Percentiles rank a stretch among this genome's conserved stretches.
These are phyloP conservation scores for Poecilia velifera DNA, from an alignment of 2,797 vertebrate genomes.

Conservation along the genomic window DNA sequence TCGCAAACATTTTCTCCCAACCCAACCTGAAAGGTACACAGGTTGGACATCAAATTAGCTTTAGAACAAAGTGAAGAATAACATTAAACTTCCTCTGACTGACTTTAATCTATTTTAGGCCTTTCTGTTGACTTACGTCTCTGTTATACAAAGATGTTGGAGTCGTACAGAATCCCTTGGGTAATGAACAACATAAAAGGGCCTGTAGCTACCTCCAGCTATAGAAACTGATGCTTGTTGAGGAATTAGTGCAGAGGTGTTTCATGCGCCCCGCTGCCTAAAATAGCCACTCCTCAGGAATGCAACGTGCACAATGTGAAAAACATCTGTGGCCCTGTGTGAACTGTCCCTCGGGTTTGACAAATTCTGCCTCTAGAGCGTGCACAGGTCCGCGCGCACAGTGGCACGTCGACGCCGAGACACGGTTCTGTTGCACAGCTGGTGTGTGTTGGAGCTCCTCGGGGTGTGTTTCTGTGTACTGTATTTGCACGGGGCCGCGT, in stretches of 20 bases:
- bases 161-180: conserved; percentile 37
- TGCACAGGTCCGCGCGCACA: conserved; percentile 28
- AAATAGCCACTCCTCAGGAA: conserved; percentile 69
- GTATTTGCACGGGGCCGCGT: conserved; percentile 35
- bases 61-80: conserved; percentile 33
- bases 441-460: conserved; percentile 65
- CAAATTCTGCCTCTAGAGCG: conserved; percentile 64
- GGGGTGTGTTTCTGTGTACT: conserved; percentile 64
- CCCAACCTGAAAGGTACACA: neutral
- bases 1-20: conserved; percentile 11
- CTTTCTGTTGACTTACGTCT: conserved; percentile 25
- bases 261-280: conserved; percentile 54
- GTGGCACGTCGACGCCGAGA: conserved; percentile 43
- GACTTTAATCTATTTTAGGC: conserved; percentile 51
- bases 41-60: conserved; percentile 19
- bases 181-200: conserved; percentile 48
- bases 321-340: conserved; percentile 76
- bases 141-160: conserved; percentile 20
- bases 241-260: conserved; percentile 51
- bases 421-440: conserved; percentile 67
- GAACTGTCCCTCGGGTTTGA: conserved; percentile 59
- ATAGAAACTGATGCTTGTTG: conserved; percentile 46
- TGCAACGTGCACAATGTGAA: conserved; percentile 52
- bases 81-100: conserved; percentile 38
- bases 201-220: conserved; percentile 35